Evolutionary conservation across 2,797 vertebrate genomes (phyloP).

Genomic region (Astyanax mexicanus): DNA sequence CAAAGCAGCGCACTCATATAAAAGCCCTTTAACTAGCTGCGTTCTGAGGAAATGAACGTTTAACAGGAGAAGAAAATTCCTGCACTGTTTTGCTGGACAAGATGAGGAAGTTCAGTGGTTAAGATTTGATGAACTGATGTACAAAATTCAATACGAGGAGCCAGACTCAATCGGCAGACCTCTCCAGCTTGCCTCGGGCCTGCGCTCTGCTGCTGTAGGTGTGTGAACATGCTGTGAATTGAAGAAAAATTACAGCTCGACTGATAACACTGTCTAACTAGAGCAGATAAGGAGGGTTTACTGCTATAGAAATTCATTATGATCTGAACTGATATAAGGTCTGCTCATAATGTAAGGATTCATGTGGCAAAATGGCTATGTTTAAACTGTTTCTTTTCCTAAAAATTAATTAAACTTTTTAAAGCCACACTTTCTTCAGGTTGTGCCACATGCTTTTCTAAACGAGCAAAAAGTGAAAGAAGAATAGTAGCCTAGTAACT

Average conservation of each 20-base stretch:
- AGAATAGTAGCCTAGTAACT: too few relatives aligned
- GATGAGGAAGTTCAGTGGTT: neutral
- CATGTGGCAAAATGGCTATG: too few relatives aligned
- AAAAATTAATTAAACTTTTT: too few relatives aligned
- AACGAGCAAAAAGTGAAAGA: too few relatives aligned
- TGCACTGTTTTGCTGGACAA: neutral
- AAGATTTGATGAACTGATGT: slow-evolving; percentile 12
- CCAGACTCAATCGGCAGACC: neutral
- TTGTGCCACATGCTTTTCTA: too few relatives aligned
- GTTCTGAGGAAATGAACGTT: neutral
- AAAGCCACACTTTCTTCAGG: too few relatives aligned
- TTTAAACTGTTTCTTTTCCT: too few relatives aligned
- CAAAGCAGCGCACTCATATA: neutral
- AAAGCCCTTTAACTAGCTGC: neutral
- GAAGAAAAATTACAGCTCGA: neutral
- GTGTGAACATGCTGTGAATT: neutral
- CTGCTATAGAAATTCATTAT: neutral
- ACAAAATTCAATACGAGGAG: neutral
- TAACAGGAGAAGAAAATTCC: neutral
- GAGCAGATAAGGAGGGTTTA: neutral
- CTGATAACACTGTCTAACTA: neutral
- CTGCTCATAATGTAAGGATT: too few relatives aligned
- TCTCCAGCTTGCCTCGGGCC: neutral
- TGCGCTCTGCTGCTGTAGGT: neutral
- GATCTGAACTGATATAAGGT: too few relatives aligned